A percentile compares a stretch with the other conserved stretches of the same genome.
Conservation (phyloP, 2,113 vertebrate species). For the Indicator maculatus region DNA sequence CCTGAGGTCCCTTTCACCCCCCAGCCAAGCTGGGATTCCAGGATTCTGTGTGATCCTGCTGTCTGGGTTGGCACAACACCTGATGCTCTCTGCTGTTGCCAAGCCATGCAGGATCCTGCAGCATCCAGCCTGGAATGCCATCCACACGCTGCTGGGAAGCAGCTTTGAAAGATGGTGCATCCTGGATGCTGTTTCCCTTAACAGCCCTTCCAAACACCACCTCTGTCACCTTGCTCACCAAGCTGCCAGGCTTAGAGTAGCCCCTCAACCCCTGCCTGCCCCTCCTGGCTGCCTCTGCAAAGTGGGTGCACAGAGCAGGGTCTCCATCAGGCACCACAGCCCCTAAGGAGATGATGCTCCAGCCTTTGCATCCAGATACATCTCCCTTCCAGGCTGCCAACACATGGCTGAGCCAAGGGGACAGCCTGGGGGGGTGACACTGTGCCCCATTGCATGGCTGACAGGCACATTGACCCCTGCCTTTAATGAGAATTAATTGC, state of each 20-base stretch:
- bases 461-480: accelerated
- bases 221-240: not conserved
- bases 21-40: too few species aligned
- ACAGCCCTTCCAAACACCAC: not conserved
- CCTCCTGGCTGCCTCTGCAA: not conserved
- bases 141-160: not conserved
- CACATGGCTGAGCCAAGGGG: not conserved
- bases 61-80: not conserved
- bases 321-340: not conserved
- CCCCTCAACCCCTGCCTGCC: not conserved
- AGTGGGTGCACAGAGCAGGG: not conserved
- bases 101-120: not conserved
- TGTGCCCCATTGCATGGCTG: accelerated
- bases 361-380: not conserved
- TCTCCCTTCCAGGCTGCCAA: not conserved
- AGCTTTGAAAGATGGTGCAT: not conserved
- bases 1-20: too few species aligned
- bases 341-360: not conserved
- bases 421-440: not conserved
- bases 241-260: not conserved
- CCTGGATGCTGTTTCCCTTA: not conserved
- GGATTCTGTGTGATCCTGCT: not conserved
- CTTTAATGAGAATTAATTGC: not conserved
- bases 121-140: not conserved
- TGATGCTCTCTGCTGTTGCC: accelerated